Evolutionary conservation across 1,140 invertebrate species (phyloP), one percentile per base, ranked within the genome.

Genomic region (Harpegnathos saltator): DNA sequence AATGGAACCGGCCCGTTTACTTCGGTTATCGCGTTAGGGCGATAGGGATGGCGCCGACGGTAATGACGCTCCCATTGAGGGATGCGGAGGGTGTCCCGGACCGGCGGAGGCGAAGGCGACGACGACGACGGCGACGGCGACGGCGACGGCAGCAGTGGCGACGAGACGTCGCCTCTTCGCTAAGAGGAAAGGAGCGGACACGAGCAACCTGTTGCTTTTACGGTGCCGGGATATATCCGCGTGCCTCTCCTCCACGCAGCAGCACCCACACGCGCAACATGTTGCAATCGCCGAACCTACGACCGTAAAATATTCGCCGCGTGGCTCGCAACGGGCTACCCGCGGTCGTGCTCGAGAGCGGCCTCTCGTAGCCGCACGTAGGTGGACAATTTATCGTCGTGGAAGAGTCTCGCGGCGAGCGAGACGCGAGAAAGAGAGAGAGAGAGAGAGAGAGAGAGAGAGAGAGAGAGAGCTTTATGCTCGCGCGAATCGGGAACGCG

Each of bases 141-240:
- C 5, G 29, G 29, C 29, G 5, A 33, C 1, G 29, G 5, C 29
- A 5, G 29, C 29, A 5, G 29, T 1, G 29, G 65, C 68, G 69
- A 82, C 38, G 38, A 44, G 38, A 44, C 81, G 75, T 65, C 58
- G 26, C n/a, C n/a, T n/a, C n/a, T n/a, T 19, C n/a, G 44, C 59
- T 63, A 24, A 58, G 38, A 44, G 82, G 59, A 86, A 73, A 85
- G 72, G 65, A 77, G 80, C 75, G 54, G 80, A 86, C 84, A 77
- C 84, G 78, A 72, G 65, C 85, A 87, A 87, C 85, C 85, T 87
- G 85, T 87, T 87, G 85, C 85, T 58, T 48, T 54, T 33, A 54
- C 62, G 72, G 59, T 71, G 44, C 29, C 52, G 71, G 80, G 54
- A 72, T 86, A 83, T 77, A 69, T 69, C 75, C 75, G 68, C 75